Evolutionary conservation across 2,888 invertebrate genomes (phyloP).

Genomic region (Miltochrista miniata): DNA sequence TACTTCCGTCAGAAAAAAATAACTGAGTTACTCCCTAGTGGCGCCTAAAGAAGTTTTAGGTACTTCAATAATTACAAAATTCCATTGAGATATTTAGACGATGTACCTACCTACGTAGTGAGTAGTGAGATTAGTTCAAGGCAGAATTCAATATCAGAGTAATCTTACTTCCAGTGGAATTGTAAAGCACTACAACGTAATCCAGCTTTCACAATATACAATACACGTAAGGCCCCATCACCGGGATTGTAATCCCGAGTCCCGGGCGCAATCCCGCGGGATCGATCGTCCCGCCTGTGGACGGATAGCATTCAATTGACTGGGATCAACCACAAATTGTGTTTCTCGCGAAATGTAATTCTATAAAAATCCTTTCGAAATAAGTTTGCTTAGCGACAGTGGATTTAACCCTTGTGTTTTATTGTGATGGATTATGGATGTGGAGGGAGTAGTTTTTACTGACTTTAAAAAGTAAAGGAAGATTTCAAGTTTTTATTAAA

Average conservation of each 20-base stretch:
- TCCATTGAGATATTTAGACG: too few species aligned
- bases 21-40: too few species aligned
- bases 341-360: slow-evolving; percentile 21
- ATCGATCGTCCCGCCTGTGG: slow-evolving; percentile 35
- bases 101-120: too few species aligned
- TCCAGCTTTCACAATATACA: slow-evolving; percentile 16
- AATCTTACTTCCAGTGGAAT: background rate
- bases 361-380: slow-evolving; percentile 27
- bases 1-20: too few species aligned
- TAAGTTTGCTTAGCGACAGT: slow-evolving; percentile 10
- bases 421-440: background rate
- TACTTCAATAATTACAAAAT: too few species aligned
- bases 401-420: background rate
- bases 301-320: slow-evolving; percentile 40
- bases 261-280: slow-evolving; percentile 33
- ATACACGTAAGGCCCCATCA: slow-evolving; percentile 2
- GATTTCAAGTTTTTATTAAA: too few species aligned
- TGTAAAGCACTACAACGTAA: slow-evolving; percentile 18
- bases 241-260: slow-evolving; percentile 7
- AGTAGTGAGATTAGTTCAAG: too few species aligned
- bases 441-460: too few species aligned
- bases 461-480: too few species aligned
- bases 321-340: slow-evolving; percentile 37
- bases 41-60: too few species aligned
- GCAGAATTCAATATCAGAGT: too few species aligned